phyloP scores from a whole-genome alignment of 2,888 invertebrate genomes.

The Agrochola lychnidis region DNA sequence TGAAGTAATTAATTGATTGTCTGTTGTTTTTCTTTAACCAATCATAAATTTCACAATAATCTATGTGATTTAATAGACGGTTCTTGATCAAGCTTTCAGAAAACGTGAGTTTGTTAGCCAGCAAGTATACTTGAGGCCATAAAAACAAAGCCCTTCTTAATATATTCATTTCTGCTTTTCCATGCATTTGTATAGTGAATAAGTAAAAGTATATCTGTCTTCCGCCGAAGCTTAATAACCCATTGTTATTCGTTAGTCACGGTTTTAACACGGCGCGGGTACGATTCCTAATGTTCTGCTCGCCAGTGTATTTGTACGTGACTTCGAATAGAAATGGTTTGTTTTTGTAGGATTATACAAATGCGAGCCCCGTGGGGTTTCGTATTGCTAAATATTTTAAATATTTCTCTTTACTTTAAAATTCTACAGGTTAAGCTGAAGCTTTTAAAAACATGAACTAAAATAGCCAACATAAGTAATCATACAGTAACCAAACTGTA shows the following conservation, averaged over 20 bases:
- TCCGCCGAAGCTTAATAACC: conserved; percentile 43
- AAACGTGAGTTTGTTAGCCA: background rate
- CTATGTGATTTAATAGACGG: background rate
- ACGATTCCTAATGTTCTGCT: conserved; percentile 30
- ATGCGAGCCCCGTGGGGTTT: conserved; percentile 3
- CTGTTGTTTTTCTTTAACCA: background rate
- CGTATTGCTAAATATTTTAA: conserved; percentile 9
- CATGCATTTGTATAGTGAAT: conserved; percentile 4
- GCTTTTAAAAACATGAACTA: background rate
- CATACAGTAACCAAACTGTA: too few species aligned
- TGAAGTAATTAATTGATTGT: background rate
- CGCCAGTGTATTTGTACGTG: conserved; percentile 38
- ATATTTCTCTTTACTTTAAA: conserved; percentile 3
- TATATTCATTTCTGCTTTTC: conserved; percentile 18
- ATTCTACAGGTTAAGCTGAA: background rate
- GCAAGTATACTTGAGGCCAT: background rate
- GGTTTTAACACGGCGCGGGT: conserved; percentile 21
- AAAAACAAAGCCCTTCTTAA: background rate
- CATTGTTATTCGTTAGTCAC: conserved; percentile 60
- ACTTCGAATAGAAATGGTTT: conserved; percentile 43
- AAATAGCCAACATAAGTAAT: background rate
- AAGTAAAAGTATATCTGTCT: conserved; percentile 51
- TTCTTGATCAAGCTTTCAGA: background rate
- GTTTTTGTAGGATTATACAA: conserved; percentile 35
- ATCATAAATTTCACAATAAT: too few species aligned